These are phyloP conservation scores for Odobenus rosmarus DNA, from an alignment of 2,113 vertebrate genomes.

Conservation along the genomic window DNA sequence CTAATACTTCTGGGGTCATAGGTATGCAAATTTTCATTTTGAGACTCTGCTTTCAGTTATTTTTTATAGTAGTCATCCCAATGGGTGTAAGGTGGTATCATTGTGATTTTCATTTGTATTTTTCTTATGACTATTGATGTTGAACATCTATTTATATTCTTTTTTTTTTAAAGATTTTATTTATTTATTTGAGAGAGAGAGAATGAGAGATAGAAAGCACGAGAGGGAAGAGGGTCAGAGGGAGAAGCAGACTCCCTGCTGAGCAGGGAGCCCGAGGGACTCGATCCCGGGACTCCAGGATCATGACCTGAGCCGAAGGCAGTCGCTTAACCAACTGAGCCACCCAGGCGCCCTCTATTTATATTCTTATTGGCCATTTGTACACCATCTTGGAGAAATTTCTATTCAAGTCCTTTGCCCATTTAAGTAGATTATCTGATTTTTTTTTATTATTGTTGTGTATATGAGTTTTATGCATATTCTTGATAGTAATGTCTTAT, in stretches of 20 bases:
- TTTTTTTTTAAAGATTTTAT: too few species aligned
- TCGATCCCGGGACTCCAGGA: too few species aligned
- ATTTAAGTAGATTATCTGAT: not conserved
- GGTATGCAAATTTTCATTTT: not conserved
- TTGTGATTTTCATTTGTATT: not conserved
- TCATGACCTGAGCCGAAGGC: too few species aligned
- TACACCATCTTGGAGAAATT: not conserved
- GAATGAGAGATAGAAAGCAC: too few species aligned
- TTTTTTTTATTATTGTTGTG: not conserved
- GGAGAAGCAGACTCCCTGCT: too few species aligned
- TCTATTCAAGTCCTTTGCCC: not conserved
- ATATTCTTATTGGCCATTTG: not conserved
- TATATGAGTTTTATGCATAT: not conserved
- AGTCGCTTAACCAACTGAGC: too few species aligned
- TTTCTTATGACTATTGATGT: not conserved
- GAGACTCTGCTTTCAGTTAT: not conserved
- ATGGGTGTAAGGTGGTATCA: not conserved
- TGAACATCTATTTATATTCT: not conserved
- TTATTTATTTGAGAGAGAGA: too few species aligned
- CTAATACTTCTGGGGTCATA: not conserved
- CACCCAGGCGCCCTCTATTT: too few species aligned
- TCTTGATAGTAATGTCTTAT: not conserved
- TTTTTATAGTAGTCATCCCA: not conserved
- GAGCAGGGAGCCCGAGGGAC: too few species aligned
- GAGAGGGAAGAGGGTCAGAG: too few species aligned